Evolutionary conservation across 2,888 invertebrate species (phyloP), one percentile per base, ranked within the genome.

Genomic region (Abrostola tripartita): DNA sequence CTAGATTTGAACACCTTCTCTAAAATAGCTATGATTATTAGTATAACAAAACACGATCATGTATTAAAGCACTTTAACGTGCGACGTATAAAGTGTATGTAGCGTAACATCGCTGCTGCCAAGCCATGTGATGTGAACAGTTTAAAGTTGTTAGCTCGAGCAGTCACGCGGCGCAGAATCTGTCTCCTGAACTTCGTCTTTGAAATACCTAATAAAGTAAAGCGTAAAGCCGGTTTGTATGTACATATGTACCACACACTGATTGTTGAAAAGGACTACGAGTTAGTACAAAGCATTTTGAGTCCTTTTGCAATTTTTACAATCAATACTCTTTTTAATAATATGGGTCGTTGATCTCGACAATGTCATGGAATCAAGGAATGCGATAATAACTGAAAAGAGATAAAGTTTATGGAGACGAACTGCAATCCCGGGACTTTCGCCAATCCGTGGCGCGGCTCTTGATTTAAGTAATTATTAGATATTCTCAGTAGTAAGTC

Each of bases 51-150:
- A 24, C 4, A 24, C 24, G 24, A 24, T 24, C 24, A 24, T 24
- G 24, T 24, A 24, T 2, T 24, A 24, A 47, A 24, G 44, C 44
- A 47, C 9, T 47, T 24, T 8, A 44, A 7, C 44, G 44, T 47
- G 24, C 14, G 44, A 24, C 9, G 44, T 24, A 44, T 9, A 0
- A 24, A 47, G 14, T 10, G 7, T 6, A 9, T 14, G 44, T 12
- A 8, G 44, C 14, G 44, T 24, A 47, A 47, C 44, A 47, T 47
- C 24, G 24, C 24, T 24, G 24, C 24, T 47, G 44, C 44, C 24
- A 9, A 47, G 12, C 44, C 44, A 47, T 14, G 44, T 47, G 44
- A 47, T 47, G 44, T 47, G 44, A 47, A 47, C 14, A 47, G 44
- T 47, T 47, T 47, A 47, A 7, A 47, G 44, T 47, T 24, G 44